Conservation (phyloP, 2,113 vertebrate genomes). For the Python bivittatus region DNA sequence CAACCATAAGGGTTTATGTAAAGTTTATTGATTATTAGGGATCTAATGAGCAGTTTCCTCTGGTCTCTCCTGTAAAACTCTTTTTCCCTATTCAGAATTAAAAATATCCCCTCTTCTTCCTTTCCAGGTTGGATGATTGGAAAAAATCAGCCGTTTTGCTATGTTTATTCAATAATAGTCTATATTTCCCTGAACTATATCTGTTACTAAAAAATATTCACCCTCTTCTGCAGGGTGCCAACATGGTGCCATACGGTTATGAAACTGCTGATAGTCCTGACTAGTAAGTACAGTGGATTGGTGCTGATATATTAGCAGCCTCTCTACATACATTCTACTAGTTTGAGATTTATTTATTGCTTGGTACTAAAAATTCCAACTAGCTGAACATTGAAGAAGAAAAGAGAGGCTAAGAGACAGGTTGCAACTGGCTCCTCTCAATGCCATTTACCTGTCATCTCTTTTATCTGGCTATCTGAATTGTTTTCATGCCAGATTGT, state of each 20-base stretch:
- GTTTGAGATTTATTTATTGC: not conserved
- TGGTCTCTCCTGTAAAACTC: not conserved
- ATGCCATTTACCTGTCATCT: not conserved
- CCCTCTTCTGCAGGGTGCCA: not conserved
- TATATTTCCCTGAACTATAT: not conserved
- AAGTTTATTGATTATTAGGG: not conserved
- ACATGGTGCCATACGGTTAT: not conserved
- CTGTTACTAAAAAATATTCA: not conserved
- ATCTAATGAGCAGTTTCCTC: not conserved
- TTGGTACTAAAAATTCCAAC: not conserved
- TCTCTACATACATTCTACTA: no score
- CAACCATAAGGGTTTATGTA: not conserved
- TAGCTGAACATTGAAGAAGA: not conserved
- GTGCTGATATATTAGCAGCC: not conserved
- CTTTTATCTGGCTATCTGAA: not conserved
- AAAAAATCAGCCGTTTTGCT: not conserved
- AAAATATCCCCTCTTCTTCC: not conserved
- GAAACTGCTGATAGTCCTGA: not conserved
- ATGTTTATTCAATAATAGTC: not conserved
- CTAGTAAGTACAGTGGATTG: not conserved
- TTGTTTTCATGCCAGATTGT: not conserved
- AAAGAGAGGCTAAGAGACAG: not conserved
- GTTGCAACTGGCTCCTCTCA: not conserved
- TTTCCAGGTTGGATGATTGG: not conserved
- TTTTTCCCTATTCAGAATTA: not conserved